phyloP scores from a whole-genome alignment of 2,113 vertebrate genomes.

The Oncorhynchus masou region DNA sequence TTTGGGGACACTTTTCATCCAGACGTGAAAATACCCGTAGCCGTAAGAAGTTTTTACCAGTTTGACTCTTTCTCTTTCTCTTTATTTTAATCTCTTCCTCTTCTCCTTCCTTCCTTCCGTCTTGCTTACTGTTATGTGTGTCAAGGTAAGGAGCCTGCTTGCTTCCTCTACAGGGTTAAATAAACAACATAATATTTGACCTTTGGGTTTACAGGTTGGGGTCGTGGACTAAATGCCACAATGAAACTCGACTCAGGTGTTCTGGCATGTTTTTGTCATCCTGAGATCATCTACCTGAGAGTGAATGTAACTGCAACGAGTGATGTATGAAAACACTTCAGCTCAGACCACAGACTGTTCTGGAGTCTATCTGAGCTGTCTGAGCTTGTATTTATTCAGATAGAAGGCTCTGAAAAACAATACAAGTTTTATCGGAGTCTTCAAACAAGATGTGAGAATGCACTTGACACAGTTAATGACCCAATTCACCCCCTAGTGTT shows the following conservation, averaged over 20 bases:
- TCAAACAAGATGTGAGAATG: slow-evolving; percentile 26
- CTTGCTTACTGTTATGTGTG: slow-evolving; percentile 75
- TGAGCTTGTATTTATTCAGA: background rate
- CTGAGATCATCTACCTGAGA: too few relatives aligned
- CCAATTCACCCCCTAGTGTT: background rate
- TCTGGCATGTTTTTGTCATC: background rate
- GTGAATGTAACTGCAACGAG: too few relatives aligned
- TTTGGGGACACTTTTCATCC: too few relatives aligned
- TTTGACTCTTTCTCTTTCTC: slow-evolving; percentile 14
- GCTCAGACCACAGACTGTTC: slow-evolving; percentile 2
- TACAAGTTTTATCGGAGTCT: slow-evolving; percentile 7
- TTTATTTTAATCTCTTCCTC: slow-evolving; percentile 59
- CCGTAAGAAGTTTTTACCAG: background rate
- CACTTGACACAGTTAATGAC: slow-evolving; percentile 20
- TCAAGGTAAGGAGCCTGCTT: slow-evolving; percentile 75
- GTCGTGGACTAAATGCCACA: background rate
- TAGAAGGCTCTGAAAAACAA: background rate
- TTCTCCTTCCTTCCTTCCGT: slow-evolving; percentile 50
- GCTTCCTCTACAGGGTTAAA: slow-evolving; percentile 32
- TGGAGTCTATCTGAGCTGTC: background rate
- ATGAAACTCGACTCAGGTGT: slow-evolving; percentile 13
- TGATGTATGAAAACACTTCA: too few relatives aligned
- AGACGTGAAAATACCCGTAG: too few relatives aligned
- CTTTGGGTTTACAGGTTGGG: slow-evolving; percentile 50
- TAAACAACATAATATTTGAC: slow-evolving; percentile 21